Percentiles rank a stretch among this genome's conserved stretches.
phyloP scores from a whole-genome alignment of 2,797 vertebrate species.

The Clarias pachynema region DNA sequence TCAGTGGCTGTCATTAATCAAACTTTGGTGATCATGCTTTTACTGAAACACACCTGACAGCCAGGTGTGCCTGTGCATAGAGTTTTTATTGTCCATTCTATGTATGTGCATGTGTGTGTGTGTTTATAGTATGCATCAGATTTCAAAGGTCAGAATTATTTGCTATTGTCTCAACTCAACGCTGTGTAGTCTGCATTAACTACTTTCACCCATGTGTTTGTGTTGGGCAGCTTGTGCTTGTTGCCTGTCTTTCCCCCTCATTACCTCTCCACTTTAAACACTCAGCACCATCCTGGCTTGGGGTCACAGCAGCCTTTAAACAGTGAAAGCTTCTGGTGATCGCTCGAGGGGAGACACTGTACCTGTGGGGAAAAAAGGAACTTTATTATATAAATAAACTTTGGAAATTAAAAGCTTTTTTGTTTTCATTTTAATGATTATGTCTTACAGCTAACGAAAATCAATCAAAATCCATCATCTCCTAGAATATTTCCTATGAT shows the following conservation, averaged over 20 bases:
- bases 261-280: slow-evolving; percentile 60
- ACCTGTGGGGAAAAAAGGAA: slow-evolving; percentile 10
- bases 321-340: slow-evolving; percentile 42
- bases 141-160: slow-evolving; percentile 56
- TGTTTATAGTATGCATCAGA: slow-evolving; percentile 55
- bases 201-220: slow-evolving; percentile 56
- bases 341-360: slow-evolving; percentile 27
- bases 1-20: slow-evolving; percentile 54
- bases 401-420: too few species aligned
- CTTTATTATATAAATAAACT: too few species aligned
- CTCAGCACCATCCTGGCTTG: slow-evolving; percentile 30
- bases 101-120: slow-evolving; percentile 37
- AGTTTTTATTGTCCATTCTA: slow-evolving; percentile 30
- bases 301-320: slow-evolving; percentile 47
- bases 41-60: slow-evolving; percentile 49
- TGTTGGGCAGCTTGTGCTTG: slow-evolving; percentile 55
- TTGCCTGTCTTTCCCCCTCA: slow-evolving; percentile 60
- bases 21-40: slow-evolving; percentile 37
- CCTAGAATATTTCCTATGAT: too few species aligned
- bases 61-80: slow-evolving; percentile 53
- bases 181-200: slow-evolving; percentile 51
- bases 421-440: too few species aligned
- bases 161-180: slow-evolving; percentile 49
- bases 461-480: too few species aligned
- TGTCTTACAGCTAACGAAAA: too few species aligned